Evolutionary conservation across 2,113 vertebrate genomes (phyloP).

Genomic region (Zapornia atra): DNA sequence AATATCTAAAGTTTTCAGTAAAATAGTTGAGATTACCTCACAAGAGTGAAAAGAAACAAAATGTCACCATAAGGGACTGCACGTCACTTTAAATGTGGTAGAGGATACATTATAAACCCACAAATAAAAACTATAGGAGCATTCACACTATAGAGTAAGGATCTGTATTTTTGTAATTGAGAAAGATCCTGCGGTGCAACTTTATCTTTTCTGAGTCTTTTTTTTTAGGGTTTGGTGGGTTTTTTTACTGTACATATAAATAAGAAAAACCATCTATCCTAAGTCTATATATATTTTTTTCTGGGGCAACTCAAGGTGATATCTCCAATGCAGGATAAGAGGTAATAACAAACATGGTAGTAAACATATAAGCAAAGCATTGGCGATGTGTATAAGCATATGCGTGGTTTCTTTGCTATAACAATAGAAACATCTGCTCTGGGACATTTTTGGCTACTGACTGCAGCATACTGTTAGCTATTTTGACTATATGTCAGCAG

Average conservation of each 20-base stretch:
- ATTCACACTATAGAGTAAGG: neutral
- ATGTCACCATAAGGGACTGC: neutral
- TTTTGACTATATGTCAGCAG: slow-evolving; percentile 8
- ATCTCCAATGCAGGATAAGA: neutral
- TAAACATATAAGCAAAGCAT: neutral
- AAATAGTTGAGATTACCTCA: neutral
- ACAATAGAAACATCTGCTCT: slow-evolving; percentile 40
- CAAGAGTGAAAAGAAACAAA: slow-evolving; percentile 3
- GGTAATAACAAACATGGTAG: neutral
- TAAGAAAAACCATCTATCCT: neutral
- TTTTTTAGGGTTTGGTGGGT: neutral
- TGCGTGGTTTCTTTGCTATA: neutral
- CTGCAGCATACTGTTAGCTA: neutral
- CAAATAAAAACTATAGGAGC: neutral
- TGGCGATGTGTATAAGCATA: neutral
- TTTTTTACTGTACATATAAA: neutral
- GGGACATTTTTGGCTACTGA: slow-evolving; percentile 20
- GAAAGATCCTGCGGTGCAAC: neutral
- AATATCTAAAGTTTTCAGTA: neutral
- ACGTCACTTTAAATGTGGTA: neutral
- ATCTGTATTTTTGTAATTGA: neutral
- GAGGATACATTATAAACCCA: neutral
- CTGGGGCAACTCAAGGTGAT: neutral
- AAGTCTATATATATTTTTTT: neutral
- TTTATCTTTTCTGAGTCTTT: neutral